A percentile compares a stretch with the other conserved stretches of the same genome.
Evolutionary conservation across 2,797 vertebrate species (phyloP).

Genomic region (Adrianichthys oophorus): DNA sequence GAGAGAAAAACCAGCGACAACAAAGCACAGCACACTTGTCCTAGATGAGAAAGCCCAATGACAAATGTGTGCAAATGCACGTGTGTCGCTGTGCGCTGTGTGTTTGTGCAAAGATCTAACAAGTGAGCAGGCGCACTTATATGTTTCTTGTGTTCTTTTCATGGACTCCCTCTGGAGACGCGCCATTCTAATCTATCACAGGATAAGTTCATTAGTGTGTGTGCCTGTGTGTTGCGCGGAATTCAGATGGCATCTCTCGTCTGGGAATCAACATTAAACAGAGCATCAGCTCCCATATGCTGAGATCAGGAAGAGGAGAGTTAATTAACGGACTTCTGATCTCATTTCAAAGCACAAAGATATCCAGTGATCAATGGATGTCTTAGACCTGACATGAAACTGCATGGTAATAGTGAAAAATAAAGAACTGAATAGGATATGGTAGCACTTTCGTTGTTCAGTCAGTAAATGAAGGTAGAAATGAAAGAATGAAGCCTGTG

Average conservation of each 20-base stretch:
- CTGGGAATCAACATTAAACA: conserved; percentile 62
- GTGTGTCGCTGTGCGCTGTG: background rate
- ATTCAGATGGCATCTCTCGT: conserved; percentile 37
- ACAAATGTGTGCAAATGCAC: conserved; percentile 12
- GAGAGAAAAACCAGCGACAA: conserved; percentile 49
- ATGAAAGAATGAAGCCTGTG: too few species aligned
- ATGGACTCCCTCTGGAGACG: conserved; percentile 40
- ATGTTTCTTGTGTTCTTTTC: conserved; percentile 43
- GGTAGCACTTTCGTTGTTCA: too few species aligned
- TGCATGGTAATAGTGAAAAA: too few species aligned
- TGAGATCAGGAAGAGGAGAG: conserved; percentile 53
- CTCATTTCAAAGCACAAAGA: conserved; percentile 15
- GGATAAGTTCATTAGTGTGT: conserved; percentile 69
- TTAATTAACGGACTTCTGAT: conserved; percentile 66
- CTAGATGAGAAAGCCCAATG: conserved; percentile 47
- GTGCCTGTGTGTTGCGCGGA: conserved; percentile 36
- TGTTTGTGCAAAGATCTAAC: conserved; percentile 35
- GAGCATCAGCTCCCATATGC: conserved; percentile 65
- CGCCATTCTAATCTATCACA: conserved; percentile 56
- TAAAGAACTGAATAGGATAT: too few species aligned
- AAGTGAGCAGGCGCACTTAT: conserved; percentile 11
- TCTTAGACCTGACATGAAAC: too few species aligned
- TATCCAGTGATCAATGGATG: background rate
- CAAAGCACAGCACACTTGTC: conserved; percentile 44
- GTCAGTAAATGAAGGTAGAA: too few species aligned